Percentiles rank a stretch among this genome's conserved stretches.
Conservation (phyloP, 2,113 vertebrate genomes). For the Macrotus californicus region DNA sequence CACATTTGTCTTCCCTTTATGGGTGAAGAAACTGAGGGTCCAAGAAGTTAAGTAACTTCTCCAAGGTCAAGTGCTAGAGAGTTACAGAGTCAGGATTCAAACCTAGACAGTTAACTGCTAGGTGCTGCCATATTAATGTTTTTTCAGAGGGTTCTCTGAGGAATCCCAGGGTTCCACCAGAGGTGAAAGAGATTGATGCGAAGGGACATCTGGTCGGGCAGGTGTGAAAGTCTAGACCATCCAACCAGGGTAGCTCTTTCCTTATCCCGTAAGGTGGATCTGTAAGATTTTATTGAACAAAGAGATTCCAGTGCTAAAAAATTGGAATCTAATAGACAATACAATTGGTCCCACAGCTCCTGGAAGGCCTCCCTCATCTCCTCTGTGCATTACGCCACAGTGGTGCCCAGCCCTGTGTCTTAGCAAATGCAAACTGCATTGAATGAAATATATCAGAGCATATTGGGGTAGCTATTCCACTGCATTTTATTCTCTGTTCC, state of each 20-base stretch:
- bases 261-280: not conserved
- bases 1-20: not conserved
- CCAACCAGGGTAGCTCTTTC: not conserved
- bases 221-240: not conserved
- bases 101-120: not conserved
- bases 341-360: not conserved
- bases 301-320: not conserved
- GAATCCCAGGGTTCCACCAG: not conserved
- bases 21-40: not conserved
- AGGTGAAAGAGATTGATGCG: not conserved
- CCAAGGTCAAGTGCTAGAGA: not conserved
- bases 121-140: not conserved
- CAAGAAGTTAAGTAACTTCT: not conserved
- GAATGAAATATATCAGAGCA: not conserved
- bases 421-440: not conserved
- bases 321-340: not conserved
- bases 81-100: not conserved
- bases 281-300: not conserved
- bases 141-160: not conserved
- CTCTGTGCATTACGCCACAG: not conserved
- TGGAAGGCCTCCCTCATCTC: not conserved
- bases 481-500: not conserved
- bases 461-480: not conserved
- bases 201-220: not conserved
- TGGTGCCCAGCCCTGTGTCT: not conserved